Base-by-base conservation (phyloP, 2,113 vertebrate species). In the Calyptommatus sinebrachiatus region DNA sequence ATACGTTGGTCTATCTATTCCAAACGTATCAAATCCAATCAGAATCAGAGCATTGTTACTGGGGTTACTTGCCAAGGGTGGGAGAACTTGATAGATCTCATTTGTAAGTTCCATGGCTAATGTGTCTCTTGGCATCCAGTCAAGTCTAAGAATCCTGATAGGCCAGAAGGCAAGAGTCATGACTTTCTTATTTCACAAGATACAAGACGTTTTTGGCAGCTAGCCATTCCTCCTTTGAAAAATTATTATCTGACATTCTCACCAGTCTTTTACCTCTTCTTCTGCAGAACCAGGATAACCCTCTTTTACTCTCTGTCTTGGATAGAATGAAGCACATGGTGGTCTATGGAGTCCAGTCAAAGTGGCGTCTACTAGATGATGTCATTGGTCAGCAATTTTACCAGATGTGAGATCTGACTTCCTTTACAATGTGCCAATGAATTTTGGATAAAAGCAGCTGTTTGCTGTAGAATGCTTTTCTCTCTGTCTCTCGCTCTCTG, bases 361-460 rank as follows among this genome's bases (percentile, higher is more conserved):
- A 73, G 80, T 86, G 88, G 82, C 0, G 11, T 88, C 90, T 88
- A 86, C 79, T 65, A 83, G 78, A 88, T 92, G 45, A 90, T 86
- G 78, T 91, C 88, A 92, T 70, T 70, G 29, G 48, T 82, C 78
- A 88, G 76, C 79, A 88, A 84, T 90, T 75, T 81, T 84, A 73
- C 63, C 86, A 90, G 57, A 83, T 84, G 77, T 89, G 88, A 76
- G 86, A 85, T 87, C 84, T 86, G 75, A 87, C 72, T 91, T 89
- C 84, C 87, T 79, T 88, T 85, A 83, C 74, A 81, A 73, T 20
- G 61, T 0, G 83, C 87, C 89, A 90, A 74, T 0, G 18, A 89
- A 84, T 86, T 80, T 86, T 89, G 86, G 90, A 80, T 85, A 86
- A 91, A 81, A 87, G 87, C 87, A 92, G 87, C 87, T 90, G 87